Evolutionary conservation across 1,140 invertebrate genomes (phyloP), one percentile per base, ranked within the genome.

Genomic region (Diorhabda carinulata): DNA sequence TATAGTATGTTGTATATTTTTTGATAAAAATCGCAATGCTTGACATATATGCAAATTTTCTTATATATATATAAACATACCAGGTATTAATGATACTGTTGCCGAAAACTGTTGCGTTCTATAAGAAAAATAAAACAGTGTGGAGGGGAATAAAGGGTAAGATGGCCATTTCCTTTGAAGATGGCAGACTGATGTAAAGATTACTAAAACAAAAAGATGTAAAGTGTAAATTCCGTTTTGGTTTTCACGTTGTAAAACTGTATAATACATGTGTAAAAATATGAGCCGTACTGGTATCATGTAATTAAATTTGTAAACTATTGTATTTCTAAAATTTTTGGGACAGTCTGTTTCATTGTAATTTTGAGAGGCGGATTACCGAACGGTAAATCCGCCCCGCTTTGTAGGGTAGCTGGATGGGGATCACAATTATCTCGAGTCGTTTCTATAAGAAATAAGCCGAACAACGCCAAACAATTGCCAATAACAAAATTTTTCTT

Each of bases 141-240:
- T 70, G 72, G 72, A 68, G 75, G 77, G 75, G 76, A 74, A 72
- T 69, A 72, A 70, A 61, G 65, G 63, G 60, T 66, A 69, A 69
- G 57, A 72, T 69, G 72, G 72, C 73, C 73, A 74, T 71, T 72
- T 72, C 70, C 70, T 70, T 74, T 69, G 60, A 67, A 73, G 63
- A 73, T 74, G 74, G 71, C 73, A 76, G 80, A 81, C 80, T 80
- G 79, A 81, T 80, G 79, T 80, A 81, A 80, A 80, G 79, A 77
- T 76, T 52, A 81, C 77, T 80, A 80, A 80, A 78, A 52, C 47
- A 52, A 52, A 69, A 78, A 73, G 72, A 73, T 81, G 80, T 81
- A 81, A 80, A 81, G 78, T 81, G 80, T 81, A 81, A 81, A 81
- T 81, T 80, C 76, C 74, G 73, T 79, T 80, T 52, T 78, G 76